Conservation (phyloP, 2,888 invertebrate species). For the Tachina lurida region DNA sequence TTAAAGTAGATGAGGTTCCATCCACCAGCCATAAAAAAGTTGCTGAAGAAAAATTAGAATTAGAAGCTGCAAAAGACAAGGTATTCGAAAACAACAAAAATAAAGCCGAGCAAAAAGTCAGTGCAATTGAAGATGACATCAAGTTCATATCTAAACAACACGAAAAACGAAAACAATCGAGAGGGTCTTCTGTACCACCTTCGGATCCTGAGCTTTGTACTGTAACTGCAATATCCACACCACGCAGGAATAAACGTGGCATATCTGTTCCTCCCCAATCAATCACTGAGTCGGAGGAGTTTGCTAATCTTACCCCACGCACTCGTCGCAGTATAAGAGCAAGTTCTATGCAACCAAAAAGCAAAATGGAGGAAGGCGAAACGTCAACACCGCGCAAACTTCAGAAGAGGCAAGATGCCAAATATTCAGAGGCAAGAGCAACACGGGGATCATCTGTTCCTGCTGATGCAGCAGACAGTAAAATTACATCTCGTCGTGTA, state of each 20-base stretch:
- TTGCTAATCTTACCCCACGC: conserved; percentile 42
- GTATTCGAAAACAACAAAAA: not conserved
- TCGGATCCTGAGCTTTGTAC: not conserved
- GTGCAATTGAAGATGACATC: conserved; percentile 14
- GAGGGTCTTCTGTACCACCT: conserved; percentile 57
- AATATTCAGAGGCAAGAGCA: conserved; percentile 9
- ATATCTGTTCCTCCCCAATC: conserved; percentile 73
- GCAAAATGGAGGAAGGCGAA: conserved; percentile 48
- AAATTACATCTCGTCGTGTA: conserved; percentile 72
- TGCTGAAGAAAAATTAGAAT: not conserved
- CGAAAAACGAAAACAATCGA: conserved; percentile 8
- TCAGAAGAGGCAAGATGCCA: conserved; percentile 13
- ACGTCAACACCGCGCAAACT: conserved; percentile 20
- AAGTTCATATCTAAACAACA: conserved; percentile 1
- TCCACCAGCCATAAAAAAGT: not conserved
- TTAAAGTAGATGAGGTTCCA: not conserved
- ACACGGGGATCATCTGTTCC: conserved; percentile 62
- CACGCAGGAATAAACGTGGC: conserved; percentile 69
- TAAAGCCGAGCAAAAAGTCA: not conserved
- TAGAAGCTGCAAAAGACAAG: not conserved
- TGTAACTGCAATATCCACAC: conserved; percentile 47
- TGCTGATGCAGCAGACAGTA: conserved; percentile 47
- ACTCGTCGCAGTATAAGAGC: conserved; percentile 51
- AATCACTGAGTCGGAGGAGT: conserved; percentile 39
- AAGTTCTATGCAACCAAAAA: conserved; percentile 57